A percentile compares a stretch with the other conserved stretches of the same genome.
These are phyloP conservation scores for Gobius niger DNA, from an alignment of 2,113 vertebrate genomes.

Conservation along the genomic window DNA sequence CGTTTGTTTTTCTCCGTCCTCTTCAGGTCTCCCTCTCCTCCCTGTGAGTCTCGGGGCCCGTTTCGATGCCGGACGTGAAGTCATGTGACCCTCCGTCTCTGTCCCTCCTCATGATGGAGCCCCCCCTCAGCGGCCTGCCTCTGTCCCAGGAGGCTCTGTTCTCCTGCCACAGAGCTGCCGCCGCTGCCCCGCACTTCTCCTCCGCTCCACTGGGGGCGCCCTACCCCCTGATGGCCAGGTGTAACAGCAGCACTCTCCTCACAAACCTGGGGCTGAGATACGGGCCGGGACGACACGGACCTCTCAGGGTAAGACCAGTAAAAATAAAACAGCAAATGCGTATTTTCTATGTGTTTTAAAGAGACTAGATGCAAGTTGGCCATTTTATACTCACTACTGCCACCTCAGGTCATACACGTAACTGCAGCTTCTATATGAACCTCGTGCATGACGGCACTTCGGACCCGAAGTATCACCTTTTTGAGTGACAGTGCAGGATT, in stretches of 20 bases:
- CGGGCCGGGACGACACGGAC: slow-evolving; percentile 68
- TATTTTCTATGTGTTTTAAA: no score
- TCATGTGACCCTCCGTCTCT: slow-evolving; percentile 79
- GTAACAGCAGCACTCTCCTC: slow-evolving; percentile 80
- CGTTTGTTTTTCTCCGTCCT: not conserved
- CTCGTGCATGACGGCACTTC: no score
- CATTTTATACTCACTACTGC: no score
- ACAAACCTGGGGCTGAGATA: slow-evolving; percentile 81
- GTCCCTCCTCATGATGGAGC: slow-evolving; percentile 76
- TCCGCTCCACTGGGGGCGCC: slow-evolving; percentile 70
- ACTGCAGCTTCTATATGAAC: no score
- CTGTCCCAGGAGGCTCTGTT: slow-evolving; percentile 75
- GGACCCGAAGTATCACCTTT: no score
- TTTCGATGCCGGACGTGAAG: slow-evolving; percentile 78
- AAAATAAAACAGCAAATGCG: no score
- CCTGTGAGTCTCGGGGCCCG: slow-evolving; percentile 48
- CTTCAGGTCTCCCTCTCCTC: slow-evolving; percentile 44
- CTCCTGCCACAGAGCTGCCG: slow-evolving; percentile 74
- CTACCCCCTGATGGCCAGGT: slow-evolving; percentile 78
- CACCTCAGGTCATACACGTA: no score
- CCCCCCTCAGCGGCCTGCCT: slow-evolving; percentile 73
- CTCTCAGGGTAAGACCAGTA: slow-evolving; percentile 35
- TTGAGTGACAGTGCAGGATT: no score
- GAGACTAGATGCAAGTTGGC: no score
- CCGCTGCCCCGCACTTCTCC: not conserved